Evolutionary conservation across 2,113 vertebrate species (phyloP), one percentile per base, ranked within the genome.

Genomic region (Catharus bicknelli): DNA sequence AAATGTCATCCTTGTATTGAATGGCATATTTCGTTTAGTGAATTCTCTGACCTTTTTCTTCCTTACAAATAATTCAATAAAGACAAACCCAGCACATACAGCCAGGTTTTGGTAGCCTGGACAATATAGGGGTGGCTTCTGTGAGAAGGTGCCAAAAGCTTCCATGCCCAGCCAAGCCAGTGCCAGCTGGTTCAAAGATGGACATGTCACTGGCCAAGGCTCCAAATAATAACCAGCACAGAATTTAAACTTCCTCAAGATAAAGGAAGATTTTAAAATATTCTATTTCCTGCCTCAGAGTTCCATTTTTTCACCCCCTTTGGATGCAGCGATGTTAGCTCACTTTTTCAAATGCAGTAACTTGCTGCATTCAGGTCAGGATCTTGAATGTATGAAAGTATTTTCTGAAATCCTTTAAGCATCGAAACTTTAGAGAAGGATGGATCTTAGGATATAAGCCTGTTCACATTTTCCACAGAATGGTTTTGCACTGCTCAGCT

Each of bases 371-470:
- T 68, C 43, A 59, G 45, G 25, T 55, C 45, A 81, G 29, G 54
- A 73, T 73, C 34, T 64, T 0, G 0, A 87, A 73, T 7, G 9
- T 29, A 69, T 82, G 51, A 84, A 84, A 81, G 36, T 7, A 51
- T 77, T 87, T 84, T 87, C 45, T 69, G 64, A 88, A 90, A 92
- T 57, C 54, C 36, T 10, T n/a, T 36, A 58, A 78, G 59, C 29
- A 66, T 47, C 36, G 78, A 58, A 61, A 78, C 18, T 66, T 74
- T 51, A 90, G 34, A 92, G 61, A 82, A 75, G 27, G 57, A 70
- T 70, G 42, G 66, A 58, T 75, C n/a, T 78, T 51, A 40, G 5
- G n/a, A 29, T 66, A 61, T 45, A 69, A 92, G 11, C 16, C 51
- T 62, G 7, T 66, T 57, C 47, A 75, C 13, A 40, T 53, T 78